Evolutionary conservation across 2,797 vertebrate genomes (phyloP).

Genomic region (Anniella stebbinsi): DNA sequence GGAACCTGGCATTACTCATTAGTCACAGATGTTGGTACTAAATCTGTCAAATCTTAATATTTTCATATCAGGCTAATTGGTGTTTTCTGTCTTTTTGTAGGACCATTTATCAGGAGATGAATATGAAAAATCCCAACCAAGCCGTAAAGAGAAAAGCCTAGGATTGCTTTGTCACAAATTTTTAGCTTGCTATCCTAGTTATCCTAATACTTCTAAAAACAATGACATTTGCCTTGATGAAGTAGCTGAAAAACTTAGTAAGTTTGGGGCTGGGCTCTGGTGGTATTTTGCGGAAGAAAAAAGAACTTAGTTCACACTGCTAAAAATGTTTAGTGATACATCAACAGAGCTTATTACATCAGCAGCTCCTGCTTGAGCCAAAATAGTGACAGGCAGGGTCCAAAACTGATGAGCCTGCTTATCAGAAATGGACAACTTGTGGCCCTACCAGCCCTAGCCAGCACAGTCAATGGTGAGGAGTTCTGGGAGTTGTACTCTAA

Average conservation of each 20-base stretch:
- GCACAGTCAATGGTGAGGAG: neutral
- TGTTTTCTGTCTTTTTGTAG: constrained; percentile 68
- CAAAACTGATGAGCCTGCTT: neutral
- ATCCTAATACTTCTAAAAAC: constrained; percentile 84
- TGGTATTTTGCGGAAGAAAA: neutral
- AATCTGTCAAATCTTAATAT: constrained; percentile 22
- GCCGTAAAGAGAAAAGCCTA: constrained; percentile 96
- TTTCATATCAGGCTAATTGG: neutral
- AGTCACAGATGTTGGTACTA: neutral
- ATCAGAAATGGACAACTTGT: neutral
- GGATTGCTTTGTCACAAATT: constrained; percentile 95
- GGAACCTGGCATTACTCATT: constrained; percentile 13
- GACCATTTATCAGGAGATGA: constrained; percentile 89
- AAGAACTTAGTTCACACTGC: neutral
- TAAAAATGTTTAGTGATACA: neutral
- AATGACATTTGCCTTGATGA: constrained; percentile 95
- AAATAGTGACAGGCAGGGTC: too few relatives aligned
- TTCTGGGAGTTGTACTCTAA: neutral
- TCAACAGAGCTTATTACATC: neutral
- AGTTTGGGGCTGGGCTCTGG: constrained; percentile 58
- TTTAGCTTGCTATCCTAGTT: constrained; percentile 90
- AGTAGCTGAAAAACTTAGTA: constrained; percentile 94
- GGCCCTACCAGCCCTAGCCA: neutral
- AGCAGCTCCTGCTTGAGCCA: neutral
- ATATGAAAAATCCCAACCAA: constrained; percentile 88